Base-by-base conservation (phyloP, 2,888 invertebrate species). In the Lithosia quadra region DNA sequence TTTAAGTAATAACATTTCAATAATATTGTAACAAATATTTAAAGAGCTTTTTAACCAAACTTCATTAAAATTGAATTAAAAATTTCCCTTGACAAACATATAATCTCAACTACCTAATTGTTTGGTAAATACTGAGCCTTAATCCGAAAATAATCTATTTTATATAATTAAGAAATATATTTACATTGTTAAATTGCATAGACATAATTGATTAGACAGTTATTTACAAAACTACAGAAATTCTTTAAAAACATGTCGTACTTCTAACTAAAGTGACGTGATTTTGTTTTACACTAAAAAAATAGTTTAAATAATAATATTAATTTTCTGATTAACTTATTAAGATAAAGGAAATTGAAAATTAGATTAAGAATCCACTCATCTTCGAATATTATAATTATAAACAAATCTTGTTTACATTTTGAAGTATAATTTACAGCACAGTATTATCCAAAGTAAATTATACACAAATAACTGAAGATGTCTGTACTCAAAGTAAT, bases 171-270 rank as follows among this genome's bases (percentile, higher is more conserved):
- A 55, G 10, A 63, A 65, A 59, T 56, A 53, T 75, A 80, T 80
- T 80, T 80, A 80, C 80, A 80, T 43, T 21, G 36, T 73, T 67
- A 67, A 59, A 55, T 59, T 13, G 55, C 49, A 60, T 49, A 70
- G 65, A 60, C 36, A 55, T 24, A 69, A 63, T 70, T 67, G 58
- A 63, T 67, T 56, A 65, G 70, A 24, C 69, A 66, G 60, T 58
- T 85, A 84, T 85, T 80, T 84, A 85, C 84, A 85, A 72, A 69
- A 73, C 76, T 81, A 82, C 74, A 49, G 64, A 74, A 71, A 70
- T 63, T 55, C 39, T 43, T 69, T 55, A 63, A 2, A 71, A 68
- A 60, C 21, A 28, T 39, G 28, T 39, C 22, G 24, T 24, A 69
- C 72, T 69, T 77, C 71, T 61, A 72, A 79, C 58, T 68, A 63